Percentiles rank a stretch among this genome's conserved stretches.
phyloP scores from a whole-genome alignment of 2,113 vertebrate species.

The Oncorhynchus nerka region DNA sequence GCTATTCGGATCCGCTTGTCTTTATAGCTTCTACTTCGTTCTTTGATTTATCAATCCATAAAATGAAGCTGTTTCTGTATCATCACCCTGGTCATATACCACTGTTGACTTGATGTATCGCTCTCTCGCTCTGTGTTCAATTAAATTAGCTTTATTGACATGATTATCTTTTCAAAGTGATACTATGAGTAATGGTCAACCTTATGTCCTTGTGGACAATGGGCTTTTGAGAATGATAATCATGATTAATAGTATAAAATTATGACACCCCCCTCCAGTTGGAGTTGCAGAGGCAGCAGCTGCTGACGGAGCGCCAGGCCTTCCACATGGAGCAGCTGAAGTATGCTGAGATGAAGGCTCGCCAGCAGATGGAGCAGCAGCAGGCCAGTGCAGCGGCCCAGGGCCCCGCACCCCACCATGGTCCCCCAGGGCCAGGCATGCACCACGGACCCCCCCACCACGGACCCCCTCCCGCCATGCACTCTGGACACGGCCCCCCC shows the following conservation, averaged over 20 bases:
- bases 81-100: background rate
- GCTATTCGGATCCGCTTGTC: no score
- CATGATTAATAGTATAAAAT: no score
- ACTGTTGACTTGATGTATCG: background rate
- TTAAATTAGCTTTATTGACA: background rate
- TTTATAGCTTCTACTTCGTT: background rate
- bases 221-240: no score
- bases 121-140: background rate
- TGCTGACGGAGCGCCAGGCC: constrained; percentile 93
- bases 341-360: constrained; percentile 91
- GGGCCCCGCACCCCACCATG: constrained; percentile 49
- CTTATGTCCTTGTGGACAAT: no score
- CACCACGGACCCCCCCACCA: constrained; percentile 62
- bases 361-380: constrained; percentile 95
- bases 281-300: constrained; percentile 95
- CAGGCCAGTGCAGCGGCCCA: constrained; percentile 61
- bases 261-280: constrained; percentile 64
- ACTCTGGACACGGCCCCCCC: constrained; percentile 70
- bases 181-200: no score
- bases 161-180: no score
- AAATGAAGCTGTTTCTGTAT: background rate
- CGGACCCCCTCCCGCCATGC: constrained; percentile 78
- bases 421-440: constrained; percentile 69
- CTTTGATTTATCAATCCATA: background rate
- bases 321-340: constrained; percentile 99